A percentile compares a stretch with the other conserved stretches of the same genome.
These are phyloP conservation scores for Myopa tessellatipennis DNA, from an alignment of 2,888 invertebrate genomes.

Conservation along the genomic window DNA sequence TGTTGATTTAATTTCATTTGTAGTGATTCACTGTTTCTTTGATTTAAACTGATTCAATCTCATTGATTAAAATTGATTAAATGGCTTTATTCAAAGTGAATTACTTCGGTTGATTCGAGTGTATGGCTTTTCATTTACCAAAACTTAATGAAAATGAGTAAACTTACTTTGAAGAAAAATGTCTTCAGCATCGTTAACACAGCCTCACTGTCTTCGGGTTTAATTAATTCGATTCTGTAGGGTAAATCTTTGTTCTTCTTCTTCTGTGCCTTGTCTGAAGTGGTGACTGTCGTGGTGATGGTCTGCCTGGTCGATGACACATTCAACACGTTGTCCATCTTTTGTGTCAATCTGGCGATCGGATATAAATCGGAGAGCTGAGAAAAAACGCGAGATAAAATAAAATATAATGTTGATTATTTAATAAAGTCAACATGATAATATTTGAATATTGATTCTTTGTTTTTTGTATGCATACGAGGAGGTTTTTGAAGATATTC, in stretches of 20 bases:
- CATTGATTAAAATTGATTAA: too few relatives aligned
- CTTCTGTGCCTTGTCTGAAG: neutral
- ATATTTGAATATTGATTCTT: neutral
- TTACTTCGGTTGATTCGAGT: too few relatives aligned
- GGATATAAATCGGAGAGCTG: constrained; percentile 67
- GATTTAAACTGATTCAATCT: too few relatives aligned
- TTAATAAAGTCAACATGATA: neutral
- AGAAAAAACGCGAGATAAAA: constrained; percentile 43
- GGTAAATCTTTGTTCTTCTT: constrained; percentile 51
- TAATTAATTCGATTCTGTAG: constrained; percentile 67
- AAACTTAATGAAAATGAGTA: too few relatives aligned
- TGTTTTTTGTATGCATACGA: neutral
- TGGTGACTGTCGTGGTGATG: constrained; percentile 14
- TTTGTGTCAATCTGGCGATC: constrained; percentile 63
- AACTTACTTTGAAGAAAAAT: constrained; percentile 71
- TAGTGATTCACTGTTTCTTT: too few relatives aligned
- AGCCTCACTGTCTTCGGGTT: constrained; percentile 69
- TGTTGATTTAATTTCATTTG: too few relatives aligned
- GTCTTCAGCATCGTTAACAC: constrained; percentile 72
- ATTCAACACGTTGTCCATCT: constrained; percentile 63
- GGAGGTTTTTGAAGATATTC: neutral
- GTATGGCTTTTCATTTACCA: too few relatives aligned
- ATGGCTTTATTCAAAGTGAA: too few relatives aligned
- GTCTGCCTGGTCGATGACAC: constrained; percentile 49
- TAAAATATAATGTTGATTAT: constrained; percentile 29